Percentiles rank a stretch among this genome's conserved stretches.
phyloP scores from a whole-genome alignment of 2,113 vertebrate species.

The Poeciliopsis occidentalis region DNA sequence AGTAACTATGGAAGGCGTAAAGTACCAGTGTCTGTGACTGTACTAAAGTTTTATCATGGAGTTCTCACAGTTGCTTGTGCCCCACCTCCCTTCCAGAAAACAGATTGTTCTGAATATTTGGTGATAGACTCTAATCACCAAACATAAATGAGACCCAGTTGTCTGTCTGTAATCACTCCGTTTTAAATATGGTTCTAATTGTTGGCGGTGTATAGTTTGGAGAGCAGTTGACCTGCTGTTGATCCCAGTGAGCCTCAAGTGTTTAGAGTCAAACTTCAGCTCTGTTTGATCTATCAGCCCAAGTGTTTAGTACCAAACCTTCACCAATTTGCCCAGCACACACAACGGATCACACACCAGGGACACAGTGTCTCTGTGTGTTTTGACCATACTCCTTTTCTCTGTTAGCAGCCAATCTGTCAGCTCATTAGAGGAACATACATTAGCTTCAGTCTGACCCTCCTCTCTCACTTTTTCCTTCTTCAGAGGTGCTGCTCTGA shows the following conservation, averaged over 20 bases:
- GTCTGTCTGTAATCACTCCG: slow-evolving; percentile 36
- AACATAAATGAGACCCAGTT: slow-evolving; percentile 35
- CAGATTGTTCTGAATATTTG: slow-evolving; percentile 56
- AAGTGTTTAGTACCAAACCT: slow-evolving; percentile 50
- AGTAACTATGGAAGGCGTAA: too few relatives aligned
- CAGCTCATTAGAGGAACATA: slow-evolving; percentile 34
- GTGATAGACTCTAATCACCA: slow-evolving; percentile 45
- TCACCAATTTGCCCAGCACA: slow-evolving; percentile 36
- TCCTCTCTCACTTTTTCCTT: slow-evolving; percentile 4
- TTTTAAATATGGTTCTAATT: slow-evolving; percentile 14
- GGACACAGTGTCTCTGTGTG: slow-evolving; percentile 21
- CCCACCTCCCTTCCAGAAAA: slow-evolving; percentile 8
- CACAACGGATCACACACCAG: slow-evolving; percentile 51
- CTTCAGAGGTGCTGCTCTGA: slow-evolving; percentile 1
- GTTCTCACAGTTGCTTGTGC: neutral
- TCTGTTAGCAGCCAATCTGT: slow-evolving; percentile 31
- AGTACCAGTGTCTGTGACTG: neutral
- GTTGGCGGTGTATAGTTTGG: slow-evolving; percentile 13
- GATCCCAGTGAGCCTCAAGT: slow-evolving; percentile 45
- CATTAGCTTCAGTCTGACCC: slow-evolving; percentile 22
- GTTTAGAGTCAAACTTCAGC: slow-evolving; percentile 66
- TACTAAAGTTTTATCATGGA: neutral
- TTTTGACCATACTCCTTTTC: slow-evolving; percentile 17
- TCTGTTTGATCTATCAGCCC: slow-evolving; percentile 55
- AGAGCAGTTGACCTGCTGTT: slow-evolving; percentile 47